A percentile compares a stretch with the other conserved stretches of the same genome.
These are phyloP conservation scores for Crax fasciolata DNA, from an alignment of 2,797 vertebrate species.

Conservation along the genomic window DNA sequence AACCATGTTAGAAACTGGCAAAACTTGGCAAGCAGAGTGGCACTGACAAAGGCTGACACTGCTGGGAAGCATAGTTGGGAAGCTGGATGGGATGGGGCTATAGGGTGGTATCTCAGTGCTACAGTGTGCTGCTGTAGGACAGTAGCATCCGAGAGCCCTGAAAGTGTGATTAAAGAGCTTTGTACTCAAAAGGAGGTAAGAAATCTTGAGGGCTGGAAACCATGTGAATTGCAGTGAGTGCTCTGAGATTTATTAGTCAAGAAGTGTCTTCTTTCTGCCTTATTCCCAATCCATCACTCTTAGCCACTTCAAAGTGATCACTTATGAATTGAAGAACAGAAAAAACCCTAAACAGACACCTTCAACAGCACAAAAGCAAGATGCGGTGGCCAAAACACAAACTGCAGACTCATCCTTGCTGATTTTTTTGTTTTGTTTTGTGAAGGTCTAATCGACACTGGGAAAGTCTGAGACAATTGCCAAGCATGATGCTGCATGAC, in stretches of 20 bases:
- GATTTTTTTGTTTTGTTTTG: neutral
- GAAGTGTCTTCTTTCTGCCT: neutral
- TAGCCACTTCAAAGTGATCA: neutral
- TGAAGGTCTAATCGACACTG: neutral
- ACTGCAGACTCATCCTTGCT: neutral
- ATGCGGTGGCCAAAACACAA: neutral
- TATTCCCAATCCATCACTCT: neutral
- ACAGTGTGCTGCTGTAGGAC: neutral
- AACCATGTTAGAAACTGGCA: neutral
- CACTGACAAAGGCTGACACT: neutral
- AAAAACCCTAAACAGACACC: neutral
- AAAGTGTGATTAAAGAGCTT: neutral
- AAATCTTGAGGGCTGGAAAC: neutral
- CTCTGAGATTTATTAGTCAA: neutral
- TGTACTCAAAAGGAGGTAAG: neutral
- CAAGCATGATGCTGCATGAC: neutral
- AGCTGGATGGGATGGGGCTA: fast-evolving
- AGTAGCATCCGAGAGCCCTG: neutral
- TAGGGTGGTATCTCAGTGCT: neutral
- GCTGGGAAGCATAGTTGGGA: neutral
- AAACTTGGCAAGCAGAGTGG: neutral
- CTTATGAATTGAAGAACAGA: neutral
- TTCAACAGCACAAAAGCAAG: neutral
- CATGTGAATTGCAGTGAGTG: neutral
- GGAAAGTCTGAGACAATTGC: neutral